These are phyloP conservation scores for Tenebrosternarchus preto DNA, from an alignment of 2,113 vertebrate genomes.

Conservation along the genomic window DNA sequence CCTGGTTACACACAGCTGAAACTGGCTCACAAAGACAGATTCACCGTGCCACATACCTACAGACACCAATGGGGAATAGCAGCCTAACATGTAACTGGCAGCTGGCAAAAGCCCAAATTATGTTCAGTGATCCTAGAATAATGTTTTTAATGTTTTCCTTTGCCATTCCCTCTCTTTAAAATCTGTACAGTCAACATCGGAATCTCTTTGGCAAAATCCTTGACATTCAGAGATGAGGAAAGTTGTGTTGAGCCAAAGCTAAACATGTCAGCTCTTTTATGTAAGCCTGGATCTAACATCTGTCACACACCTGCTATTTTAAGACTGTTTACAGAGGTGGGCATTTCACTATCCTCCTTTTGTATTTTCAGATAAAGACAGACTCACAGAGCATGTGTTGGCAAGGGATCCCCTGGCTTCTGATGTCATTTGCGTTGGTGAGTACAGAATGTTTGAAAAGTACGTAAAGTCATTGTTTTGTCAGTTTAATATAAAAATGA, in stretches of 20 bases:
- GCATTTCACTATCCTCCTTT: conserved; percentile 45
- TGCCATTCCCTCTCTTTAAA: not conserved
- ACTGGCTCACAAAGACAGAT: conserved; percentile 21
- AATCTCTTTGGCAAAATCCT: not conserved
- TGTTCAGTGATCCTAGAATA: not conserved
- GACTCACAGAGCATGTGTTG: conserved; percentile 68
- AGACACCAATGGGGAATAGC: conserved; percentile 20
- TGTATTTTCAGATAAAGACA: conserved; percentile 57
- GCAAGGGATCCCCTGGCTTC: conserved; percentile 60
- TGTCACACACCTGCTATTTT: conserved; percentile 10
- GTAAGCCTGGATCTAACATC: conserved; percentile 7
- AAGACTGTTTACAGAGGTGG: conserved; percentile 17
- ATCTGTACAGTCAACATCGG: not conserved
- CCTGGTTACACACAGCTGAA: conserved; percentile 29
- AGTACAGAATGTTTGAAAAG: too few species aligned
- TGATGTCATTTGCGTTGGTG: conserved; percentile 69
- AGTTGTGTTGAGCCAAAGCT: not conserved
- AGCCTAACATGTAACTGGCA: conserved; percentile 18
- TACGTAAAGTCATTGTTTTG: conserved; percentile 9
- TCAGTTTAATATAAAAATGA: not conserved
- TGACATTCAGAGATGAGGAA: too few species aligned
- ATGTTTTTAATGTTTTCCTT: not conserved
- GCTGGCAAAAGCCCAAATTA: conserved; percentile 18
- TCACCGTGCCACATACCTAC: conserved; percentile 37
- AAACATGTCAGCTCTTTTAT: conserved; percentile 5